Base-by-base conservation (phyloP, 2,797 vertebrate genomes). In the Hippopotamyrus pictus region DNA sequence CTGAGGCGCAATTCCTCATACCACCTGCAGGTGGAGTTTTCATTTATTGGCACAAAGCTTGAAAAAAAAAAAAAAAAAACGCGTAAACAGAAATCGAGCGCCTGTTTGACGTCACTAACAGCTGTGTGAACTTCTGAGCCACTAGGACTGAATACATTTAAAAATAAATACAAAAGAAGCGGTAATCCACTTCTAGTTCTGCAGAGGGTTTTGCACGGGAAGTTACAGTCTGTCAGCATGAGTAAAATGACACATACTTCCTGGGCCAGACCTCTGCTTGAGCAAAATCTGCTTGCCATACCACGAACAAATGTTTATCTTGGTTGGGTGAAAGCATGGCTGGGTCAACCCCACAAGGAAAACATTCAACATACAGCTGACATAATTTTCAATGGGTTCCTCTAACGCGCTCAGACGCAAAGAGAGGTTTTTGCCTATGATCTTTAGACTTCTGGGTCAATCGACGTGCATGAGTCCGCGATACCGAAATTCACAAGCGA, bases 1-100 rank as follows among this genome's bases (percentile, higher is more conserved):
- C 41, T 4, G 8, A 46, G 41, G 54, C 3, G 86, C 50, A 88
- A 44, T 88, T 41, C 89, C 46, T 19, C 7, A 1, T 44, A n/a
- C 3, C 44, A 59, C 90, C 90, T 91, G 89, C 89, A 92, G 90
- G 87, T 37, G 91, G 92, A 85, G 87, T 90, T 89, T n/a, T 79
- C 91, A 89, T 53, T 53, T 50, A 91, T 29, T 59, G 46, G 82
- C 14, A 17, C 25, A 19, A 51, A 57, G 9, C 19, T 11, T 48
- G 25, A 37, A 5, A 76, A 50, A 22, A 14, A 51, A 57, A 25
- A 5, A 69, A 5, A 9, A 76, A 37, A 79, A 14, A 0, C 7
- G 8, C 0, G 46, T 22, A 48, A 46, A 54, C 14, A 17, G 51
- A 54, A 53, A 57, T 41, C 2, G 85, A 50, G 51, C 50, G 22